Evolutionary conservation across 2,888 invertebrate species (phyloP), one percentile per base, ranked within the genome.

Genomic region (Cacoxenus indagator): DNA sequence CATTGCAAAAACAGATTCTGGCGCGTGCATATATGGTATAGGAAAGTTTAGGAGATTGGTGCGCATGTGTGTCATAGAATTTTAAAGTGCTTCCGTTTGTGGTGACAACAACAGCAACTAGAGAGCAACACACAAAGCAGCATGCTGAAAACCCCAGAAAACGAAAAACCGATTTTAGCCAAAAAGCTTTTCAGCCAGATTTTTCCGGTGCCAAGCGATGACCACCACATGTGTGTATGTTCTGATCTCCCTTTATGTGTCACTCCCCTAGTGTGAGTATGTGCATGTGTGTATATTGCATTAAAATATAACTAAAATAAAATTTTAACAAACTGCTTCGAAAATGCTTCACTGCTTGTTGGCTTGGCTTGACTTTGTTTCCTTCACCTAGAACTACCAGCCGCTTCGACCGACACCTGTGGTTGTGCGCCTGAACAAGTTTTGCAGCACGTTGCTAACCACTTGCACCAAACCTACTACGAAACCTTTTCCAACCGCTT

Each of bases 41-140:
- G 19, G 31, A 57, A 19, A 19, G 51, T 17, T 51, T 9, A 51
- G 51, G 43, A 19, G 17, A 29, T 11, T 48, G 22, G 54, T 48
- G n/a, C 17, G 26, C 67, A 55, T 59, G 19, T 64, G 59, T 61
- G 26, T 64, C 79, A 83, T 83, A 83, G 81, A 80, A 80, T 80
- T 80, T 80, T 83, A 80, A 80, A 80, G 80, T 83, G 83, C 80
- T 80, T 80, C 80, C 80, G 80, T 76, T 80, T 80, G 83, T 77
- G 83, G 83, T 72, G 68, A 45, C 67, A 57, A 45, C 61, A 22
- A 66, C 43, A 17, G 2, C 29, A 51, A 51, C 48, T 51, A 31
- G 17, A 17, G 8, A 19, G 19, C 31, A 37, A n/a, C 46, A 61
- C 37, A 51, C 29, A 17, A 24, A 9, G 27, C 31, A 59, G 17